phyloP scores from a whole-genome alignment of 2,888 invertebrate genomes.

The Folsomia manolachei region DNA sequence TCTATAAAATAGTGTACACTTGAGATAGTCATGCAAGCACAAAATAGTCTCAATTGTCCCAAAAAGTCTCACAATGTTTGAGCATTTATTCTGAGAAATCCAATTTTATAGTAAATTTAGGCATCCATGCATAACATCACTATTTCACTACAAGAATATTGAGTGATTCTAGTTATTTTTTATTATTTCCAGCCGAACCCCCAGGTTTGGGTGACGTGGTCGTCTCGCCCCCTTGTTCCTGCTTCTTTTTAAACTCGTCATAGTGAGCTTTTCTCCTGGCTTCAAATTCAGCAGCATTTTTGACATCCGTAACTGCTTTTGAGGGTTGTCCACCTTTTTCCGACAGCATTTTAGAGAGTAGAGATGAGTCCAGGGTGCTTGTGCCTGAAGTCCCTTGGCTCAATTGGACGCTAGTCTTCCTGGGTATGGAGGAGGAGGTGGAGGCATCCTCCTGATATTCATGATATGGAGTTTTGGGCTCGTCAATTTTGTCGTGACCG shows the following conservation, averaged over 20 bases:
- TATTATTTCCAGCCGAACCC: too few relatives aligned
- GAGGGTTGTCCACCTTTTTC: slow-evolving; percentile 16
- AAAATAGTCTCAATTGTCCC: too few relatives aligned
- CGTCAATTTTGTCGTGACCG: slow-evolving; percentile 35
- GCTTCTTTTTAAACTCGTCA: neutral
- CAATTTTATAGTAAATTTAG: too few relatives aligned
- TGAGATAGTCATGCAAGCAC: too few relatives aligned
- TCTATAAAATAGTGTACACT: too few relatives aligned
- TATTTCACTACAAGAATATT: too few relatives aligned
- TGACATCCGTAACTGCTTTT: neutral
- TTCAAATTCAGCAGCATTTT: neutral
- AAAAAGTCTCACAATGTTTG: too few relatives aligned
- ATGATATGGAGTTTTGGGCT: slow-evolving; percentile 34
- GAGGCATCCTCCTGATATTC: neutral
- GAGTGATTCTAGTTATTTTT: too few relatives aligned
- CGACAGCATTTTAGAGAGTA: slow-evolving; percentile 20
- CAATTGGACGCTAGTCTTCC: slow-evolving; percentile 22
- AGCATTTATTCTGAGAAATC: too few relatives aligned
- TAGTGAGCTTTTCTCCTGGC: slow-evolving; percentile 11
- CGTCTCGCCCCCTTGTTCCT: too few relatives aligned
- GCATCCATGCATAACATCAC: too few relatives aligned
- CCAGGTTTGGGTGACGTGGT: too few relatives aligned
- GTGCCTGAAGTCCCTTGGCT: neutral
- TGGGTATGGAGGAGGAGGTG: neutral
- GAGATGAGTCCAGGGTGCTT: slow-evolving; percentile 14